These are phyloP conservation scores for Lagenorhynchus albirostris DNA, from an alignment of 2,113 vertebrate genomes.

Conservation along the genomic window DNA sequence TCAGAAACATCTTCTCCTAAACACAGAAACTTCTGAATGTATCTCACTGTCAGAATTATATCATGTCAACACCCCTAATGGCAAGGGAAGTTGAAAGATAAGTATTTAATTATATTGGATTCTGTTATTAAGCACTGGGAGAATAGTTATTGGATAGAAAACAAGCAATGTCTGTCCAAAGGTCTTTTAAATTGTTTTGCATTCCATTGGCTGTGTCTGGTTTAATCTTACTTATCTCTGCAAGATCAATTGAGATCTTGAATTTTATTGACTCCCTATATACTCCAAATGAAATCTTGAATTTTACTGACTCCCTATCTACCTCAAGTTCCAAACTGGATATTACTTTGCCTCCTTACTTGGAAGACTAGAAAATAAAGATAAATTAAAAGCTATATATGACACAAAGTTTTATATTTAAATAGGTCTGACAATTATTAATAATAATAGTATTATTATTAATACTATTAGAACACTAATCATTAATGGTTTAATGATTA, in stretches of 20 bases:
- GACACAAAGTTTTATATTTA: background rate
- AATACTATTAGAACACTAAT: background rate
- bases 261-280: background rate
- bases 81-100: background rate
- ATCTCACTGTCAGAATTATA: background rate
- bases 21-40: background rate
- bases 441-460: background rate
- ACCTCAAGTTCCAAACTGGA: background rate
- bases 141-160: background rate
- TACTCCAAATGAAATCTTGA: background rate
- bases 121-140: background rate
- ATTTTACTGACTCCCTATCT: background rate
- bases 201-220: background rate
- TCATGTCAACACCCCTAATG: background rate
- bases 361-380: background rate
- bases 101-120: background rate
- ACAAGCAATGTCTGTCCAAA: background rate
- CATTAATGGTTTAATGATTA: background rate
- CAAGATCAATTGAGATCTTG: background rate
- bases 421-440: background rate
- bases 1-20: background rate
- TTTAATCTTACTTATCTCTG: slow-evolving; percentile 28
- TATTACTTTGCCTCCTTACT: background rate
- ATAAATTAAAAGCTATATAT: background rate
- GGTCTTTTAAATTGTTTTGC: background rate